These are phyloP conservation scores for Cantharis flavilabris DNA, from an alignment of 2,888 invertebrate genomes.

Conservation along the genomic window DNA sequence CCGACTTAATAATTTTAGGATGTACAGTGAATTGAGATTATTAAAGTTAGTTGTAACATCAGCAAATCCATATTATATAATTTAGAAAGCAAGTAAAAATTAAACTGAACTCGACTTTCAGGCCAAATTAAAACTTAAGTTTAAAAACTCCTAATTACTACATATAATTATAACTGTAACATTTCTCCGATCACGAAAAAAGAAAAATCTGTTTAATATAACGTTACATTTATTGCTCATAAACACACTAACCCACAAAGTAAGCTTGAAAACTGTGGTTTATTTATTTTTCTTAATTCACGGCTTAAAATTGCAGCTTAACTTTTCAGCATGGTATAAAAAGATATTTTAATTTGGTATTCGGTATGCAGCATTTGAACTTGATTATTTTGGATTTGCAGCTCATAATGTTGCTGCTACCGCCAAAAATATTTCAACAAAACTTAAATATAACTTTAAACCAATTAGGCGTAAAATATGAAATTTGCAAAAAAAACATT, in stretches of 20 bases:
- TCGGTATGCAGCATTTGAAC: background rate
- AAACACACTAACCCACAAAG: background rate
- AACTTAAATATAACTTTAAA: background rate
- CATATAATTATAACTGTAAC: background rate
- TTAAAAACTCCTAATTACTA: background rate
- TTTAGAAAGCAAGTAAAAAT: too few species aligned
- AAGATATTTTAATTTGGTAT: background rate
- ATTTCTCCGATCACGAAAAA: background rate
- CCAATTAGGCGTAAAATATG: background rate
- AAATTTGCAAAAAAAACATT: background rate
- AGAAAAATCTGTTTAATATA: background rate
- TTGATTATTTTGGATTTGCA: background rate
- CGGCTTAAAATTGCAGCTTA: background rate
- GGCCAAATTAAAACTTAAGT: too few species aligned
- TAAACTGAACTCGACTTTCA: too few species aligned
- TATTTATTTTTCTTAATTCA: background rate
- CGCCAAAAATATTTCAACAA: background rate
- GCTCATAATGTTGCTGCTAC: background rate
- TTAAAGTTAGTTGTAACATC: too few species aligned
- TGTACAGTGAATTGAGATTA: too few species aligned
- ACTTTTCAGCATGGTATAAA: background rate
- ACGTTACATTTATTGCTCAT: background rate
- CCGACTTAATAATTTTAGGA: too few species aligned
- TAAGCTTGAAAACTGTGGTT: background rate
- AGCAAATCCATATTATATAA: too few species aligned